Conservation (phyloP, 2,113 vertebrate genomes). For the Okapia johnstoni region DNA sequence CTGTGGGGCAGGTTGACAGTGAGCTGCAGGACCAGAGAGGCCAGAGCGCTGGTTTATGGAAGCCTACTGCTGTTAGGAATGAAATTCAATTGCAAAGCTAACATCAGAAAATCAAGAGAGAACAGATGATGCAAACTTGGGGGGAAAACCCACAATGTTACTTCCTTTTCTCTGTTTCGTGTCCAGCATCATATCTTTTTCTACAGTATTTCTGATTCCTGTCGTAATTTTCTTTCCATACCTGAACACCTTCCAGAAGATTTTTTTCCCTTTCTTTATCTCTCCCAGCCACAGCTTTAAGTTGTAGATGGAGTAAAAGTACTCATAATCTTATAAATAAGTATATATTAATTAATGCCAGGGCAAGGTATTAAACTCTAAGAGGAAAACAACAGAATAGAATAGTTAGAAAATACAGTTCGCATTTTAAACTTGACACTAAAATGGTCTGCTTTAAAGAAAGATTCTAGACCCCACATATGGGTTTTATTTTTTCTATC, state of each 20-base stretch:
- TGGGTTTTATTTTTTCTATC: background rate
- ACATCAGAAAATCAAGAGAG: background rate
- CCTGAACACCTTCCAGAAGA: background rate
- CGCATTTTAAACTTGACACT: background rate
- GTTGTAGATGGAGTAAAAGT: background rate
- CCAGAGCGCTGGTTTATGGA: background rate
- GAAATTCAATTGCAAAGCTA: background rate
- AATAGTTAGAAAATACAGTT: background rate
- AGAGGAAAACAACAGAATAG: background rate
- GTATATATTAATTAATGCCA: background rate
- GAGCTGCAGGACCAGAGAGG: background rate
- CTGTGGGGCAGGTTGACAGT: background rate
- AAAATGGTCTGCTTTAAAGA: background rate
- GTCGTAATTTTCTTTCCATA: background rate
- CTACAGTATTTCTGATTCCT: background rate
- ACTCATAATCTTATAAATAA: background rate
- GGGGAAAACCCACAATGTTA: background rate
- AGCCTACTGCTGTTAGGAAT: background rate
- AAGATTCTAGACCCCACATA: background rate
- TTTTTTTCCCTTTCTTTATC: background rate
- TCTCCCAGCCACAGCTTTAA: background rate
- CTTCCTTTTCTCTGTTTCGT: background rate
- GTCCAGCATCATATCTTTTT: background rate
- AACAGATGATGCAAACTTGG: background rate
- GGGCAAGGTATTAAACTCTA: background rate